Evolutionary conservation across 2,113 vertebrate genomes (phyloP), one percentile per base, ranked within the genome.

Genomic region (Pollimyrus isidori): DNA sequence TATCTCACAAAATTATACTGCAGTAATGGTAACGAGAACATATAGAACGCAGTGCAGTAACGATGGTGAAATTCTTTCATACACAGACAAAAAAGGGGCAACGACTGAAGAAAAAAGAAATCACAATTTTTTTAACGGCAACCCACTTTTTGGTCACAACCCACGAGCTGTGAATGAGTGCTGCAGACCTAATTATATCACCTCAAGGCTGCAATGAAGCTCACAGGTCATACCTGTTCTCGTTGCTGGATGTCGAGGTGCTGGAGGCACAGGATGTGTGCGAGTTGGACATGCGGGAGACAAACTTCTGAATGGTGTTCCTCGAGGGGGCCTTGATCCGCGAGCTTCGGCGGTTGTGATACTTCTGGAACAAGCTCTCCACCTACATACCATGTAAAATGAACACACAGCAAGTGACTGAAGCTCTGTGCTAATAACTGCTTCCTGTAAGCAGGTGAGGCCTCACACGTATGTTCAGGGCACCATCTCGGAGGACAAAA

Each of bases 351-450:
- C 97, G 96, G 94, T 94, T 98, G 95, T 97, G 97, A 92, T 98
- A 98, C 94, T 97, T 98, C 96, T 98, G 97, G 95, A 98, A 98
- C 94, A 98, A 96, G 95, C 97, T 98, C 94, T 98, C 97, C 95
- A 98, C 97, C 97, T 98, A 92, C 39, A 80, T 2, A 23, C 30
- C 76, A 84, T 9, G 42, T 21, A 91, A 21, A 88, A 45, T 84
- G 17, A 80, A 42, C 35, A 42, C 35, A 19, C 35, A 35, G 17
- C 80, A n/a, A 46, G 45, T 9, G 19, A 13, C 39, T 48, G n/a
- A 48, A 42, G 82, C 39, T 48, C 21, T 23, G 19, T 48, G 80
- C 45, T 48, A 83, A 45, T 11, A 83, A 48, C 3, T 17, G 30
- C 35, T 76, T 42, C 4, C 73, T 42, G 62, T 30, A 69, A 15